phyloP scores from a whole-genome alignment of 2,888 invertebrate genomes.

The Ectobius pallidus region DNA sequence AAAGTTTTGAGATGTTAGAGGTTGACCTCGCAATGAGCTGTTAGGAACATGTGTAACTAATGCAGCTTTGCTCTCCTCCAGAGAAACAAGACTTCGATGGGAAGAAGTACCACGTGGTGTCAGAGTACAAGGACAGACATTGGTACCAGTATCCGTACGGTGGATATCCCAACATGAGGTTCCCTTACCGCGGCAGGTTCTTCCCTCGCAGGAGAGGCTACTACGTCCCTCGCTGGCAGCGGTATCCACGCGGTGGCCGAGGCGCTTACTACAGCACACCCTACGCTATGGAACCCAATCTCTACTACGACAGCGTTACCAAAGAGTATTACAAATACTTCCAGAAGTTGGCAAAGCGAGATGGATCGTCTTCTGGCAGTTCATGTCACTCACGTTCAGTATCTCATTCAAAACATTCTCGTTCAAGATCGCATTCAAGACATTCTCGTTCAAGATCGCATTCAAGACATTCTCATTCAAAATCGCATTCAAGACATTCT shows the following conservation, averaged over 20 bases:
- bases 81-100: slow-evolving; percentile 30
- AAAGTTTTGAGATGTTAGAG: too few species aligned
- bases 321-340: slow-evolving; percentile 65
- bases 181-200: slow-evolving; percentile 29
- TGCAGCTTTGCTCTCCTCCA: slow-evolving; percentile 19
- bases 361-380: slow-evolving; percentile 48
- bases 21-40: too few species aligned
- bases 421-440: too few species aligned
- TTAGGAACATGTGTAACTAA: too few species aligned
- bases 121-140: slow-evolving; percentile 26
- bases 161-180: slow-evolving; percentile 13
- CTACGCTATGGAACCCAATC: background rate
- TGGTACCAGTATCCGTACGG: slow-evolving; percentile 23
- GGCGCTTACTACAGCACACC: slow-evolving; percentile 41
- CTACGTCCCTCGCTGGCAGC: slow-evolving; percentile 53
- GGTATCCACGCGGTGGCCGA: slow-evolving; percentile 45
- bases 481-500: slow-evolving; percentile 50
- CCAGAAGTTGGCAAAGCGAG: slow-evolving; percentile 63
- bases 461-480: slow-evolving; percentile 49
- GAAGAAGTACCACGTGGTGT: background rate
- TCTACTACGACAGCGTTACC: slow-evolving; percentile 43
- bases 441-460: slow-evolving; percentile 50
- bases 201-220: slow-evolving; percentile 48
- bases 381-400: background rate
- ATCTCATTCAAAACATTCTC: too few species aligned